A percentile compares a stretch with the other conserved stretches of the same genome.
phyloP scores from a whole-genome alignment of 2,113 vertebrate genomes.

The Delphinus delphis region DNA sequence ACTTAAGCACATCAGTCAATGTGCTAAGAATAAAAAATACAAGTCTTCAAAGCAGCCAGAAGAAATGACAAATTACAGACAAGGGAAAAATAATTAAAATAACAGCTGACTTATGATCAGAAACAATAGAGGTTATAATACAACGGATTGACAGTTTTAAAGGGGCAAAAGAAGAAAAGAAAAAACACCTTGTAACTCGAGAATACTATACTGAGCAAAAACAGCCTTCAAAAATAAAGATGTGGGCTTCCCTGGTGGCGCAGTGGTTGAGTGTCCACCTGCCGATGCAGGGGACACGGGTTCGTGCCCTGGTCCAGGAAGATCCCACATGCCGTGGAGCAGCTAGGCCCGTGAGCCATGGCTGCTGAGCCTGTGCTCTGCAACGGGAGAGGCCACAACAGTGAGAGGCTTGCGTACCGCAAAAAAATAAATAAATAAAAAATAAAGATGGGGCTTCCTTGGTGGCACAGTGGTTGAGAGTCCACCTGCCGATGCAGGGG shows the following conservation, averaged over 20 bases:
- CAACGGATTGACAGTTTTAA: neutral
- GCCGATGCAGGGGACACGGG: no score
- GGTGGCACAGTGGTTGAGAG: no score
- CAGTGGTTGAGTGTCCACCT: no score
- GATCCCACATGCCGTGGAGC: no score
- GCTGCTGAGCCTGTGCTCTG: no score
- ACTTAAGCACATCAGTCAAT: neutral
- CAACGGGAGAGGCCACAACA: no score
- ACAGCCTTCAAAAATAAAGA: neutral
- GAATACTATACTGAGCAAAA: neutral
- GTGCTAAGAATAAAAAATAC: neutral
- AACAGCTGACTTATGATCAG: neutral
- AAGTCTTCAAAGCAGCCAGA: neutral
- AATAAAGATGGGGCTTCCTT: neutral
- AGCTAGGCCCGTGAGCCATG: no score
- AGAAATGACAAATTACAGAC: neutral
- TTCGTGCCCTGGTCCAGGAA: no score
- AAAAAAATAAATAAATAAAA: neutral
- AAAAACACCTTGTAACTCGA: neutral
- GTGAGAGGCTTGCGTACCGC: no score
- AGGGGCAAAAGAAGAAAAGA: neutral
- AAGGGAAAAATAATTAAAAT: neutral
- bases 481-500: no score
- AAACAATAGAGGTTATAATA: neutral
- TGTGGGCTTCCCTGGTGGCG: neutral